Evolutionary conservation across 2,888 invertebrate species (phyloP).

Genomic region (Brenthis ino): DNA sequence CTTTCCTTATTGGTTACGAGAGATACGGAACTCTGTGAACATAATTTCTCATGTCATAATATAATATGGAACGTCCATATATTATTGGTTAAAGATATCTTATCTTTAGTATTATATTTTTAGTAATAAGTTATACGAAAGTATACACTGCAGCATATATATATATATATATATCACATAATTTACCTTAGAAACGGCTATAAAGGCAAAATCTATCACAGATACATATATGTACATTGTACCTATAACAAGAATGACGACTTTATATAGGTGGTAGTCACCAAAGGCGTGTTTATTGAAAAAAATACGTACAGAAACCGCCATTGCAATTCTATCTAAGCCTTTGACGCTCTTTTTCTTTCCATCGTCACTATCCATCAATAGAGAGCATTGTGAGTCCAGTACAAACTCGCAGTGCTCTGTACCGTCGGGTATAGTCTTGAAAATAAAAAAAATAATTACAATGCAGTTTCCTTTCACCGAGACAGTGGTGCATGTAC

Average conservation of each 20-base stretch:
- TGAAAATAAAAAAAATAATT: conserved; percentile 1
- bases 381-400: conserved; percentile 68
- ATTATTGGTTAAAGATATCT: no score
- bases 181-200: no score
- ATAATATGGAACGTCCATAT: background rate
- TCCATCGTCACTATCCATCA: conserved; percentile 61
- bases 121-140: no score
- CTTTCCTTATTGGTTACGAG: conserved; percentile 49
- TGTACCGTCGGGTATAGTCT: conserved; percentile 55
- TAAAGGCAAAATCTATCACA: no score
- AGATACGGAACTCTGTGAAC: conserved; percentile 53
- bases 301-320: conserved; percentile 53
- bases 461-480: background rate
- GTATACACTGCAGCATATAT: no score
- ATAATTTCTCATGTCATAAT: conserved; percentile 4
- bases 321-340: conserved; percentile 51
- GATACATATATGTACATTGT: no score
- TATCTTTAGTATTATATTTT: no score
- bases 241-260: no score
- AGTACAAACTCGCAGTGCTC: conserved; percentile 58
- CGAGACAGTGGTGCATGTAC: no score
- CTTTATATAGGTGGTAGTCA: background rate
- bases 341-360: conserved; percentile 45
- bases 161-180: no score
- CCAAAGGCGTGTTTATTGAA: background rate